Conservation (phyloP, 1,140 invertebrate genomes). For the Hirudo medicinalis region DNA sequence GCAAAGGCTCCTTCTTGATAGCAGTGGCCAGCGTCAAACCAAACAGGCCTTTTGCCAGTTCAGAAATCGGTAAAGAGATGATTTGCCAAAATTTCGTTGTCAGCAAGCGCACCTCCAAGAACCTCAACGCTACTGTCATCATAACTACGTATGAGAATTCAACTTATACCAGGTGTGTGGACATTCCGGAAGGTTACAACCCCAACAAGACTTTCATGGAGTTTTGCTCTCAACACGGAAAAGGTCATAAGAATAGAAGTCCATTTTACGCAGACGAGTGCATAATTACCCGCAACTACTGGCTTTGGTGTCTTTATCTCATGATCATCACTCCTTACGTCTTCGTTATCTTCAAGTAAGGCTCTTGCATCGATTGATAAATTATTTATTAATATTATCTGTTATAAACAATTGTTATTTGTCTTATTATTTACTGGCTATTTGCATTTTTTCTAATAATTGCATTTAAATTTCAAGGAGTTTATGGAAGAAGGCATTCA, state of each 20-base stretch:
- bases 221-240: background rate
- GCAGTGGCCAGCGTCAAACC: conserved; percentile 16
- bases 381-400: too few relatives aligned
- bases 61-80: background rate
- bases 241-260: background rate
- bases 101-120: background rate
- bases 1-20: conserved; percentile 17
- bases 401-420: too few relatives aligned
- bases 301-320: conserved; percentile 18
- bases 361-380: too few relatives aligned
- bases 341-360: conserved; percentile 14
- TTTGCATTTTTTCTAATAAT: background rate
- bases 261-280: conserved; percentile 12
- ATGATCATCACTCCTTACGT: conserved; percentile 19
- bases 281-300: conserved; percentile 9
- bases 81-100: background rate
- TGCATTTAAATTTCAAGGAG: background rate
- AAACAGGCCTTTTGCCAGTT: background rate
- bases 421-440: background rate
- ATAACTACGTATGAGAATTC: background rate
- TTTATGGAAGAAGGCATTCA: conserved; percentile 17
- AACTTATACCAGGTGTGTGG: conserved; percentile 6
- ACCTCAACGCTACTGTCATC: background rate
- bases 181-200: background rate
- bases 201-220: background rate